Conservation (phyloP, 2,888 invertebrate species). For the Parnassius orleans region DNA sequence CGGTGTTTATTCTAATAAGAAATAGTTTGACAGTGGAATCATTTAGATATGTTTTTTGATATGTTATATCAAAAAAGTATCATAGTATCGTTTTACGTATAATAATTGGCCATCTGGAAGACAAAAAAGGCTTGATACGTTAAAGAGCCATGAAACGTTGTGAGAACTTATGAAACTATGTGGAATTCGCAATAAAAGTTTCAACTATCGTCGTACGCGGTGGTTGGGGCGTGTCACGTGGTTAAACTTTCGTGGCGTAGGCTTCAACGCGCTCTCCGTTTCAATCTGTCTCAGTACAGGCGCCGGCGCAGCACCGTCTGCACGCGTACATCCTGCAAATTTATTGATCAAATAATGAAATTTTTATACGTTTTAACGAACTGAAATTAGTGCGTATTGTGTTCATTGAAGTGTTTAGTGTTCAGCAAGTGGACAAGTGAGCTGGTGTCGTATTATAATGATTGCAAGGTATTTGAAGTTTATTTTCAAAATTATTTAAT, state of each 20-base stretch:
- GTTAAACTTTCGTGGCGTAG: constrained; percentile 43
- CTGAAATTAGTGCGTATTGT: constrained; percentile 19
- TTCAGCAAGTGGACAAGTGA: constrained; percentile 19
- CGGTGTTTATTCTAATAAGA: no score
- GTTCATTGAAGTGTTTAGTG: constrained; percentile 23
- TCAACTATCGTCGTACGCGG: constrained; percentile 4
- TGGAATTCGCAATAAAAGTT: constrained; percentile 12
- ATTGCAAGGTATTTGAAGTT: constrained; percentile 18
- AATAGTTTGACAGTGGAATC: no score
- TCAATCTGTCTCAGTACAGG: constrained; percentile 51
- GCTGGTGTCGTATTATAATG: constrained; percentile 16
- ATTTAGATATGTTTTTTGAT: no score
- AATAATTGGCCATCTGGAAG: no score
- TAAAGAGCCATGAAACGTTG: neutral
- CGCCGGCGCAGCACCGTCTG: constrained; percentile 51
- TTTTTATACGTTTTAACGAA: constrained; percentile 9
- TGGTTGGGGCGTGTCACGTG: constrained; percentile 37
- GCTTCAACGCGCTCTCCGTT: constrained; percentile 48
- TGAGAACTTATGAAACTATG: neutral
- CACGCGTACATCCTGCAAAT: constrained; percentile 44
- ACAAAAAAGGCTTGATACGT: neutral
- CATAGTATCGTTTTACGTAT: no score
- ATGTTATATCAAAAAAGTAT: no score
- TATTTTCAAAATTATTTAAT: no score
- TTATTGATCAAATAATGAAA: constrained; percentile 20